Percentiles rank a stretch among this genome's conserved stretches.
These are phyloP conservation scores for Falco berigora DNA, from an alignment of 2,797 vertebrate species.

Conservation along the genomic window DNA sequence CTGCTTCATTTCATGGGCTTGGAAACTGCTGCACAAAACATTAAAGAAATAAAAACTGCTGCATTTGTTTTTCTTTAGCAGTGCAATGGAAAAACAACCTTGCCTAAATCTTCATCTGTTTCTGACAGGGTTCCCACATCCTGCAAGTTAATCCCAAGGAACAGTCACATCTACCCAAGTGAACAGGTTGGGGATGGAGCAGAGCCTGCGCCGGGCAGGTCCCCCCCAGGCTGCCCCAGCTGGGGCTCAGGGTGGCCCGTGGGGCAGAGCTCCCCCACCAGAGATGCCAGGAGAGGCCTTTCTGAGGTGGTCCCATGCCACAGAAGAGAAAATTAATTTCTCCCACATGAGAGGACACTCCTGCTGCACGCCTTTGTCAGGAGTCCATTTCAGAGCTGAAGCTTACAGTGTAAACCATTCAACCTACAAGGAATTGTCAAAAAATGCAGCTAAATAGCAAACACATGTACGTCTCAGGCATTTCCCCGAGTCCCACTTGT, in stretches of 20 bases:
- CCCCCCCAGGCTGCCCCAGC: not conserved
- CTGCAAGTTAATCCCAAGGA: not conserved
- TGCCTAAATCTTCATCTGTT: not conserved
- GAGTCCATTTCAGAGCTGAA: not conserved
- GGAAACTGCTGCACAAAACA: not conserved
- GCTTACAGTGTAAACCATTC: not conserved
- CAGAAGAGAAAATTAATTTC: not conserved
- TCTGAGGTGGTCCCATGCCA: not conserved
- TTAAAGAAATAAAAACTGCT: not conserved
- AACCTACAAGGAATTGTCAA: not conserved
- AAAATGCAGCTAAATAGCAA: constrained; percentile 32
- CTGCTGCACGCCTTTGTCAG: not conserved
- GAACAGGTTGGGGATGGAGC: not conserved
- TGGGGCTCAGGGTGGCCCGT: not conserved
- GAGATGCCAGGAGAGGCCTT: not conserved
- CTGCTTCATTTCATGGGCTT: not conserved
- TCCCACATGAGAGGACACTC: not conserved
- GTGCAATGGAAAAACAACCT: not conserved
- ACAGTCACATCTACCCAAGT: not conserved
- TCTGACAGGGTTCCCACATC: not conserved
- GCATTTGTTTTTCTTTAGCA: not conserved
- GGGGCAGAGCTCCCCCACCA: not conserved
- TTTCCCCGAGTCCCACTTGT: constrained; percentile 28
- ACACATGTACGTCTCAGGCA: constrained; percentile 41
- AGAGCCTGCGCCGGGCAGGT: accelerated